Base-by-base conservation (phyloP, 30 jellyfish, hydroid and myxozoan species). In the Clytia hemisphaerica region DNA sequence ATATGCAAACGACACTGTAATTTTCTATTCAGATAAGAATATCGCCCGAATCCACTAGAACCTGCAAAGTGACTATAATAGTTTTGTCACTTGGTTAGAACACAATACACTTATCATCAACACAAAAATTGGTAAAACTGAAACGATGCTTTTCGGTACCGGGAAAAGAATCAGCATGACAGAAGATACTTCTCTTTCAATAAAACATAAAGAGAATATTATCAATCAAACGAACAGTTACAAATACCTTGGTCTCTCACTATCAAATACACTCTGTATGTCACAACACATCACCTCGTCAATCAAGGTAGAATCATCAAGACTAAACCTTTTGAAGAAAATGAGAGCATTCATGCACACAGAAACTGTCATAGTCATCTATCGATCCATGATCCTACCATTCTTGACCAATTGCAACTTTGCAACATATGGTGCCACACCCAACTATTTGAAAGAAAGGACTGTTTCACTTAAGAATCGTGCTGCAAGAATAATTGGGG, bases 131-230 rank as follows among this genome's bases (percentile, higher is more conserved):
- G 76, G 82, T 30, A 70, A 70, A 36, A 70, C 82, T 47, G 82
- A 70, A 70, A 70, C 76, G 36, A 70, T 70, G 63, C 48, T 50
- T n/a, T 70, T 70, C 37, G 80, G 77, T 33, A 50, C 82, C 37
- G 75, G 76, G 50, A 48, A 70, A 50, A 29, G 82, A 44, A 48
- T 70, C 42, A 70, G 76, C 26, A 70, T 70, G 82, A 58, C 60
- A 19, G 77, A 70, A 50, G 36, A 49, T 38, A 70, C 82, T 5
- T 47, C 82, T 57, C 63, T 67, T 16, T 10, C 45, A 21, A 67
- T 67, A 42, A 45, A 48, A 26, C 80, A 67, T 49, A 45, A 46
- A 25, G 76, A 33, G 31, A 36, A 31, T 48, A 48, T 44, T 57
- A 70, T 70, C 24, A 50, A 70, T 58, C 82, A 70, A 44, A 70